These are phyloP conservation scores for Notodonta dromedarius DNA, from an alignment of 2,888 invertebrate species.

Conservation along the genomic window DNA sequence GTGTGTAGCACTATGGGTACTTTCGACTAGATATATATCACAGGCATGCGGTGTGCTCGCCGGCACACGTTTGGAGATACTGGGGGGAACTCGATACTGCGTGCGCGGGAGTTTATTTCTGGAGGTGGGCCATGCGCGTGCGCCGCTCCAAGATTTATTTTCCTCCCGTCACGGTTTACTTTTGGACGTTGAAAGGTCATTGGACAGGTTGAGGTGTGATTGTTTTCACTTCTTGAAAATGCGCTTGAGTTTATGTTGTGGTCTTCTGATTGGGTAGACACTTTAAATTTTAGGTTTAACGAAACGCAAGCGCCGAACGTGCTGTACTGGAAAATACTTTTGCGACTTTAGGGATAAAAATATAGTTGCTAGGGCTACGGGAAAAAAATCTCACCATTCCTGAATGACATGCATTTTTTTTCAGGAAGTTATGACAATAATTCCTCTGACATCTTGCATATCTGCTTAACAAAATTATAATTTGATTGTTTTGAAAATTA, in stretches of 20 bases:
- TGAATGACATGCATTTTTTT: too few species aligned
- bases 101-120: conserved; percentile 70
- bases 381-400: too few species aligned
- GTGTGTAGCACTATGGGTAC: conserved; percentile 49
- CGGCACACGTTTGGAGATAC: conserved; percentile 62
- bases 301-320: too few species aligned
- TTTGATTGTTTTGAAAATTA: too few species aligned
- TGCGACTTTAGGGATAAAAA: too few species aligned
- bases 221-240: conserved; percentile 43
- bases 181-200: conserved; percentile 80
- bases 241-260: not conserved
- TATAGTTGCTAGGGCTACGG: too few species aligned
- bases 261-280: not conserved
- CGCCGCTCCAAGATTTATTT: conserved; percentile 60
- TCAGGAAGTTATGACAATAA: too few species aligned
- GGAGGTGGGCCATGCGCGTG: conserved; percentile 60
- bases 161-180: conserved; percentile 73
- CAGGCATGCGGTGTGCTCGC: conserved; percentile 59
- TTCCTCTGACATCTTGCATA: too few species aligned
- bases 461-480: too few species aligned
- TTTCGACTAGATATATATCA: conserved; percentile 73
- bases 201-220: conserved; percentile 65
- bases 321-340: too few species aligned
- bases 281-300: too few species aligned
- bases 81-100: conserved; percentile 75